Evolutionary conservation across 2,113 vertebrate genomes (phyloP).

Genomic region (Phalacrocorax brasilianus): DNA sequence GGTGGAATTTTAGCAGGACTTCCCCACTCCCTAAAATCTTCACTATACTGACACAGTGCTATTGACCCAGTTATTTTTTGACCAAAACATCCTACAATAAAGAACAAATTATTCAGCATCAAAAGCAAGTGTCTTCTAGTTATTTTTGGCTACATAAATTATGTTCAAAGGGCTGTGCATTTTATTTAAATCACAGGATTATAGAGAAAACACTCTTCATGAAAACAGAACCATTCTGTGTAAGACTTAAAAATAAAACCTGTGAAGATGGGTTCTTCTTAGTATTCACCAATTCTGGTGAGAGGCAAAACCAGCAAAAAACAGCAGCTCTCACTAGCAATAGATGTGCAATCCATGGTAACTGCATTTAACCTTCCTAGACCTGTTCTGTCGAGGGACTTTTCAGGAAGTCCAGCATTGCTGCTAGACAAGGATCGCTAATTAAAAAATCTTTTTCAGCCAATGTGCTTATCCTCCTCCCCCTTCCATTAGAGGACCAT

Average conservation of each 20-base stretch:
- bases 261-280: not conserved
- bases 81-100: not conserved
- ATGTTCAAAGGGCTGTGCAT: not conserved
- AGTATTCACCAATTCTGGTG: not conserved
- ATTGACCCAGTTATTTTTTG: not conserved
- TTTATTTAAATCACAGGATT: not conserved
- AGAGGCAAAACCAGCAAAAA: not conserved
- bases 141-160: not conserved
- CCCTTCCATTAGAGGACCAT: no score
- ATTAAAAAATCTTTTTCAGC: not conserved
- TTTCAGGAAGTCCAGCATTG: no score
- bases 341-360: not conserved
- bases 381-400: not conserved
- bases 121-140: not conserved
- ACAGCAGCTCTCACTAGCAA: not conserved
- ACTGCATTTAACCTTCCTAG: not conserved
- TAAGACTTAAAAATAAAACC: not conserved
- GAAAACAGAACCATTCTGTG: not conserved
- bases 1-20: not conserved
- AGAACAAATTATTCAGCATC: not conserved
- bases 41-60: not conserved
- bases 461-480: no score
- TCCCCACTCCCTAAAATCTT: not conserved
- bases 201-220: not conserved
- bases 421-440: not conserved